These are phyloP conservation scores for Lutra lutra DNA, from an alignment of 2,797 vertebrate genomes.

Conservation along the genomic window DNA sequence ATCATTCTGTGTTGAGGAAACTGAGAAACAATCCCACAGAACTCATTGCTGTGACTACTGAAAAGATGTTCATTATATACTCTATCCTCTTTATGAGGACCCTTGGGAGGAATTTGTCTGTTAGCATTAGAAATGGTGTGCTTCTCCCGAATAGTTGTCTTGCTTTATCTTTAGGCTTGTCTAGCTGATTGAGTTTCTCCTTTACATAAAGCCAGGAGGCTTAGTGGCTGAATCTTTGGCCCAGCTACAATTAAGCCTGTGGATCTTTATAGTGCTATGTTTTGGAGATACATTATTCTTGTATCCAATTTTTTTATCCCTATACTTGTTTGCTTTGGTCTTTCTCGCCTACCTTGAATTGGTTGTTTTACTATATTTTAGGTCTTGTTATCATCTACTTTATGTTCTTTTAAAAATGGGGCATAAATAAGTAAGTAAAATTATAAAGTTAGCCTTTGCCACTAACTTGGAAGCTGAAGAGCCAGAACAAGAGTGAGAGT, in stretches of 20 bases:
- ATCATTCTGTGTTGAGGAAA: conserved; percentile 21
- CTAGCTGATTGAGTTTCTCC: conserved; percentile 27
- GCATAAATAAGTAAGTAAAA: background rate
- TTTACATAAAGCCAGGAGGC: conserved; percentile 20
- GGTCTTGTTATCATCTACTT: background rate
- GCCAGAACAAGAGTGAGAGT: background rate
- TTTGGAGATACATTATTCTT: background rate
- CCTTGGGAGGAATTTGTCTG: conserved; percentile 50
- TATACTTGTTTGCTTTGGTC: background rate
- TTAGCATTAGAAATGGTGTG: conserved; percentile 45
- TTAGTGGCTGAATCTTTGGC: background rate
- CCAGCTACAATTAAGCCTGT: background rate
- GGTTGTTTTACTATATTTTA: background rate
- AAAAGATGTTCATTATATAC: conserved; percentile 28
- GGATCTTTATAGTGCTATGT: background rate
- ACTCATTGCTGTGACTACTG: conserved; percentile 41
- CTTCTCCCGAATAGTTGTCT: conserved; percentile 26
- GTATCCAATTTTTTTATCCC: background rate
- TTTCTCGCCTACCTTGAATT: background rate
- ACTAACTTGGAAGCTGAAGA: background rate
- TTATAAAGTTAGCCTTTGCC: conserved; percentile 19
- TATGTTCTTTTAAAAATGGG: conserved; percentile 26
- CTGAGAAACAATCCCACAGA: conserved; percentile 20
- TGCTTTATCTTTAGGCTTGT: conserved; percentile 49
- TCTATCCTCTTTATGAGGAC: conserved; percentile 39